Conservation (phyloP, 2,797 vertebrate species). For the Microchirus variegatus region DNA sequence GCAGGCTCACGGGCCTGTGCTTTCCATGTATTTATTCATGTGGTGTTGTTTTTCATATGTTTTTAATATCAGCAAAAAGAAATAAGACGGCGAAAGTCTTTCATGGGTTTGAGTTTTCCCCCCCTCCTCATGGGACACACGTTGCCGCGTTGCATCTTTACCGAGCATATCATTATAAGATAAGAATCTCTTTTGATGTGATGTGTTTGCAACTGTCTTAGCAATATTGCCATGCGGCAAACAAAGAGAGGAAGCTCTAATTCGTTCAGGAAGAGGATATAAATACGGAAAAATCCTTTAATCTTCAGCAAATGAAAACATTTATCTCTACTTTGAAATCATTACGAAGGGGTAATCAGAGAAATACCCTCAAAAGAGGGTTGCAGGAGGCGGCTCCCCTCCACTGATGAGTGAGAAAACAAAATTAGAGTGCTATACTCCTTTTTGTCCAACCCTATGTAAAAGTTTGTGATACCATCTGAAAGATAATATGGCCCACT, state of each 20-base stretch:
- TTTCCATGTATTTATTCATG: constrained; percentile 8
- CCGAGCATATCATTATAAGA: constrained; percentile 58
- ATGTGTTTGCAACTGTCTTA: constrained; percentile 55
- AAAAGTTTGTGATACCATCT: constrained; percentile 70
- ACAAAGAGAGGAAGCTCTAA: constrained; percentile 61
- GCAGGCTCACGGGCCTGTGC: constrained; percentile 14
- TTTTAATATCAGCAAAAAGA: constrained; percentile 21
- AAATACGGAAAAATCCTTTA: constrained; percentile 74
- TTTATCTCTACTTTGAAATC: constrained; percentile 76
- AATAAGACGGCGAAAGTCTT: constrained; percentile 17
- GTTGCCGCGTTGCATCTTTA: constrained; percentile 52
- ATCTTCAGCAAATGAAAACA: constrained; percentile 77
- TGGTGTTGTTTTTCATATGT: constrained; percentile 21
- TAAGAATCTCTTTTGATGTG: constrained; percentile 71
- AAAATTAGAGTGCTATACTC: constrained; percentile 49
- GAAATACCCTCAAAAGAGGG: constrained; percentile 52
- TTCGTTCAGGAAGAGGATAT: constrained; percentile 71
- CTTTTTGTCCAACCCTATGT: constrained; percentile 61
- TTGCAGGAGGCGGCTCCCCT: constrained; percentile 28
- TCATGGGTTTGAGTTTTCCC: constrained; percentile 19
- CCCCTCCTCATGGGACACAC: constrained; percentile 30
- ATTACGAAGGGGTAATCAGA: constrained; percentile 68
- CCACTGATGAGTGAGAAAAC: constrained; percentile 53
- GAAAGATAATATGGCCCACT: constrained; percentile 60
- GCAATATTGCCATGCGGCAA: constrained; percentile 41